phyloP scores from a whole-genome alignment of 2,888 invertebrate species.

The Ctenicera cuprea region DNA sequence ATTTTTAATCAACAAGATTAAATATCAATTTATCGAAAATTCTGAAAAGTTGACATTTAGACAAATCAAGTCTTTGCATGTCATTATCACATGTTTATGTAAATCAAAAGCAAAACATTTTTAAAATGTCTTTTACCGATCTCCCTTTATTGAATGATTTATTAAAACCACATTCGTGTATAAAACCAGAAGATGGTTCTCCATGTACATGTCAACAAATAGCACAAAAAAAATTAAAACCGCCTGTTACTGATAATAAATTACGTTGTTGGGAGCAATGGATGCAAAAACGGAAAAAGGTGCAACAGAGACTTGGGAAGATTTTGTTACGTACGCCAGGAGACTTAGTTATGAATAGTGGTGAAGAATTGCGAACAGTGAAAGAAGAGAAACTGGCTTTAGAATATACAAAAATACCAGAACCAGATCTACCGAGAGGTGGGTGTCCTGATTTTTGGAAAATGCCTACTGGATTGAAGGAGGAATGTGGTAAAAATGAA shows the following conservation, averaged over 20 bases:
- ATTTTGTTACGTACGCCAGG: constrained; percentile 60
- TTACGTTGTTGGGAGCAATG: constrained; percentile 66
- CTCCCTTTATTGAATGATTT: constrained; percentile 41
- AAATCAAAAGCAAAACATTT: background rate
- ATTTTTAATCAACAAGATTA: no score
- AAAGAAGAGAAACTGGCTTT: constrained; percentile 64
- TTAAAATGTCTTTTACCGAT: constrained; percentile 46
- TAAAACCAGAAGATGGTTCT: background rate
- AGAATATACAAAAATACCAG: constrained; percentile 63
- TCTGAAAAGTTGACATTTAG: no score
- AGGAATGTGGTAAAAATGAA: constrained; percentile 40
- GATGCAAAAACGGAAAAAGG: constrained; percentile 62
- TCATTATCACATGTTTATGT: constrained; percentile 2
- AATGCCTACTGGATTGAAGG: constrained; percentile 61
- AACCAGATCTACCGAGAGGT: constrained; percentile 67
- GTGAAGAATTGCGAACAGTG: constrained; percentile 49
- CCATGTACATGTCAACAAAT: constrained; percentile 19
- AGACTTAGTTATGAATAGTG: constrained; percentile 58
- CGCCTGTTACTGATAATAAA: constrained; percentile 51
- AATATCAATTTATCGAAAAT: no score
- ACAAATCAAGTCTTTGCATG: background rate
- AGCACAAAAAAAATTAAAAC: background rate
- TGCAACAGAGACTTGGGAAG: constrained; percentile 59
- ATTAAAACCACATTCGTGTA: constrained; percentile 30
- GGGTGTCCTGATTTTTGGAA: constrained; percentile 68